Percentiles rank a stretch among this genome's conserved stretches.
Conservation (phyloP, 1,140 invertebrate genomes). For the Zaprionus taronus region DNA sequence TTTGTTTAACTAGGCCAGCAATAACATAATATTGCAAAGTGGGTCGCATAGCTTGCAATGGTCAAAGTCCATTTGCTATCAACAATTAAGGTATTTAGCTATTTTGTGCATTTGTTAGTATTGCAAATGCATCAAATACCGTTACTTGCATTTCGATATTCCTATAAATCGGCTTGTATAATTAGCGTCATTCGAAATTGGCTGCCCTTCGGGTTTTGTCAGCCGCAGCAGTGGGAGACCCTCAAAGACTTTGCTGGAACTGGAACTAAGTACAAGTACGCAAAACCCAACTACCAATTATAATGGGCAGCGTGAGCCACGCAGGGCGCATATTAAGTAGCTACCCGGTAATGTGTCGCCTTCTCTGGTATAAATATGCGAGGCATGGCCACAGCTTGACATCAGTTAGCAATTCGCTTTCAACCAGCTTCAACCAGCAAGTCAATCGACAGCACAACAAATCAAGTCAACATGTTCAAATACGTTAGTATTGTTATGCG, state of each 20-base stretch:
- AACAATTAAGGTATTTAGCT: neutral
- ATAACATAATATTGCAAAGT: neutral
- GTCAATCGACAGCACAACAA: conserved; percentile 30
- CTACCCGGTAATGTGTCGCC: neutral
- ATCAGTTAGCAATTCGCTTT: conserved; percentile 67
- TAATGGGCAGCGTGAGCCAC: conserved; percentile 46
- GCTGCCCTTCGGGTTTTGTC: conserved; percentile 73
- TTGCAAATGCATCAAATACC: conserved; percentile 12
- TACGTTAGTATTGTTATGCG: conserved; percentile 61
- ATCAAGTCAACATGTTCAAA: conserved; percentile 73
- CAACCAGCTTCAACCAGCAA: conserved; percentile 38
- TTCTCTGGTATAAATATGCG: conserved; percentile 66
- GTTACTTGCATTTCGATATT: conserved; percentile 37
- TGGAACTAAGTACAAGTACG: conserved; percentile 1
- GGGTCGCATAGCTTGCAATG: neutral
- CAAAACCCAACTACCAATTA: conserved; percentile 53
- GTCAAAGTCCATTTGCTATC: neutral
- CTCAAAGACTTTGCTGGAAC: conserved; percentile 56
- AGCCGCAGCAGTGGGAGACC: conserved; percentile 33
- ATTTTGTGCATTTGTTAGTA: neutral
- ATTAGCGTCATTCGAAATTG: conserved; percentile 51
- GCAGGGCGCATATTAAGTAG: conserved; percentile 60
- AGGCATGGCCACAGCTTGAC: conserved; percentile 28
- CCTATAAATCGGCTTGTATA: conserved; percentile 43
- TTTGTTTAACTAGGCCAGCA: no score